Percentiles rank a stretch among this genome's conserved stretches.
Evolutionary conservation across 2,797 vertebrate species (phyloP).

Genomic region (Bryconaethiops microstoma): DNA sequence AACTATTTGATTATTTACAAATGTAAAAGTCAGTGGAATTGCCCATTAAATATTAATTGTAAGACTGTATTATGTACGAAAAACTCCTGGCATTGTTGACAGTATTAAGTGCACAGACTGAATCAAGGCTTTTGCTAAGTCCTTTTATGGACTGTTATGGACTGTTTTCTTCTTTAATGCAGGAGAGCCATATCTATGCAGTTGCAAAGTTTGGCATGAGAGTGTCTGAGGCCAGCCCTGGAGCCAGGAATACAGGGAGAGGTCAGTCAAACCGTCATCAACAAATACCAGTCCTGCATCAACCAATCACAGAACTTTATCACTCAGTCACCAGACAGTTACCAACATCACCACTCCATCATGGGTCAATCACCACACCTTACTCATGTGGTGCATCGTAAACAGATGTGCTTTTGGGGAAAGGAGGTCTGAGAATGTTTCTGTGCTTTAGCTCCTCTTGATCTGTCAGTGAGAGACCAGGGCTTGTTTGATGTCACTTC

Average conservation of each 20-base stretch:
- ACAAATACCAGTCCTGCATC: not conserved
- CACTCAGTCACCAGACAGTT: conserved; percentile 24
- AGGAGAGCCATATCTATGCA: conserved; percentile 95
- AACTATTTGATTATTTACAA: no score
- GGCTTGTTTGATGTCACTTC: conserved; percentile 75
- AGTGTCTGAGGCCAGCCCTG: conserved; percentile 81
- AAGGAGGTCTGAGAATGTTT: conserved; percentile 19
- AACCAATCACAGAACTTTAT: conserved; percentile 20
- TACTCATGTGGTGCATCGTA: conserved; percentile 13
- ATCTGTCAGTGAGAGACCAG: conserved; percentile 64
- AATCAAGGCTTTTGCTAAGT: not conserved
- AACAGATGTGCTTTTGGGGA: conserved; percentile 32
- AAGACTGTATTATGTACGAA: no score
- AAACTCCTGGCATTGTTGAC: no score
- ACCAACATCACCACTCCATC: conserved; percentile 17
- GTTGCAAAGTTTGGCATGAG: conserved; percentile 92
- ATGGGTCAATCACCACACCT: conserved; percentile 5
- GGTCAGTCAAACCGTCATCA: conserved; percentile 72
- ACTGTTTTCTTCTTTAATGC: conserved; percentile 52
- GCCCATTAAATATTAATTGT: no score
- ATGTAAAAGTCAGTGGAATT: no score
- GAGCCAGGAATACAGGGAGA: conserved; percentile 70
- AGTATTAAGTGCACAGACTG: not conserved
- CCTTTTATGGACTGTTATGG: not conserved
- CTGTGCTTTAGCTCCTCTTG: conserved; percentile 15